Percentiles rank a stretch among this genome's conserved stretches.
Evolutionary conservation across 2,113 vertebrate species (phyloP).

Genomic region (Centropristis striata): DNA sequence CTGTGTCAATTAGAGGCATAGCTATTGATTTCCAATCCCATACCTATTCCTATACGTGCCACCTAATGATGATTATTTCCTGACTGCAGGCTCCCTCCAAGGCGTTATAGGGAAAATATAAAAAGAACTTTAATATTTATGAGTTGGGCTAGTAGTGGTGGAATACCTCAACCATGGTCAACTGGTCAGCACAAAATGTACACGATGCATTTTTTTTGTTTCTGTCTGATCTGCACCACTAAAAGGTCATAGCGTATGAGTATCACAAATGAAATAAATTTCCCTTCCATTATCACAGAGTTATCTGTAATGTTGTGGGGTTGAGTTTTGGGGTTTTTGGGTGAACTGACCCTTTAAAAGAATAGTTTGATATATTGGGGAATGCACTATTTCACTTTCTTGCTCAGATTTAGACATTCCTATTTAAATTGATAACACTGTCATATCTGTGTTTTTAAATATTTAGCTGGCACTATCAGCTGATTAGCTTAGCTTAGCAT

Average conservation of each 20-base stretch:
- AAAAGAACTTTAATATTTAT: conserved; percentile 61
- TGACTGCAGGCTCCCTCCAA: conserved; percentile 72
- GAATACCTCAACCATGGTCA: conserved; percentile 23
- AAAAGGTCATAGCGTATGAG: not conserved
- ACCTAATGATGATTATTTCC: conserved; percentile 78
- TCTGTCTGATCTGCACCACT: conserved; percentile 19
- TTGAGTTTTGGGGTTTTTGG: too few species aligned
- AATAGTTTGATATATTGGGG: not conserved
- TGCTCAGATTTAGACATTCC: too few species aligned
- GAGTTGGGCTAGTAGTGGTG: conserved; percentile 4
- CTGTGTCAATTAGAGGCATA: conserved; percentile 67
- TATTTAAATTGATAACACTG: not conserved
- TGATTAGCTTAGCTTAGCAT: not conserved
- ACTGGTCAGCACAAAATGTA: not conserved
- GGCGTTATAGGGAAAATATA: conserved; percentile 64
- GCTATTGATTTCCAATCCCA: conserved; percentile 68
- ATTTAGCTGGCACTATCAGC: not conserved
- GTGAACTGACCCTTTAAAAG: too few species aligned
- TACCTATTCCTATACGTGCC: not conserved
- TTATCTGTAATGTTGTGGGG: not conserved
- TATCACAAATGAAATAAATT: not conserved
- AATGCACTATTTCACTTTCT: not conserved
- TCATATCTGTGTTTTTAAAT: not conserved
- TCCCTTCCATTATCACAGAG: not conserved
- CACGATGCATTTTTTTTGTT: not conserved